These are phyloP conservation scores for Anas platyrhynchos DNA, from an alignment of 2,113 vertebrate species.

Conservation along the genomic window DNA sequence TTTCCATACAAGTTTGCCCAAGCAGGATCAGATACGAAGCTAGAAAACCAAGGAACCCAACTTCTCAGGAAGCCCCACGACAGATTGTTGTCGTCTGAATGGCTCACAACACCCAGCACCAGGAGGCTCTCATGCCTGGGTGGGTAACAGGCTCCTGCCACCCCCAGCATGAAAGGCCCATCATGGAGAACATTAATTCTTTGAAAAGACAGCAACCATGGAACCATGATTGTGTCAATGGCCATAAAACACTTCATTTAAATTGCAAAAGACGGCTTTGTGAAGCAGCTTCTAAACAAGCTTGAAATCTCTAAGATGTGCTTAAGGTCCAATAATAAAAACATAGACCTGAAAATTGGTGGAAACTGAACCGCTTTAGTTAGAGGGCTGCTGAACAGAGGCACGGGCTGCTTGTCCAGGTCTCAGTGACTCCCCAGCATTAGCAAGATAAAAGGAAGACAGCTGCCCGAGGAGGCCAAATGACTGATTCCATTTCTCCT, in stretches of 20 bases:
- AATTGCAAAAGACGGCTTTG: neutral
- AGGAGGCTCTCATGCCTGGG: neutral
- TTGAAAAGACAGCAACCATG: neutral
- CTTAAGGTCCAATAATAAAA: neutral
- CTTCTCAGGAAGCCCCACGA: neutral
- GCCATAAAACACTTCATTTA: neutral
- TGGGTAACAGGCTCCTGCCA: neutral
- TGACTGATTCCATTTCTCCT: neutral
- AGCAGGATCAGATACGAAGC: neutral
- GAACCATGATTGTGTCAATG: neutral
- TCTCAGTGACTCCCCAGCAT: neutral
- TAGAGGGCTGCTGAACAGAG: neutral
- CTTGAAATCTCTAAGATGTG: neutral
- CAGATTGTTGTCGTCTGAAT: neutral
- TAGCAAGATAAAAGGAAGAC: neutral
- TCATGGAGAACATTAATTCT: rapidly evolving
- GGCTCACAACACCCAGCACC: neutral
- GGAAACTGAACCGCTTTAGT: neutral
- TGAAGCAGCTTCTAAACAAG: neutral
- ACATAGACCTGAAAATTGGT: neutral
- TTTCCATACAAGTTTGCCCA: rapidly evolving
- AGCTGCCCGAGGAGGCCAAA: neutral
- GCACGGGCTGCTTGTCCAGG: neutral
- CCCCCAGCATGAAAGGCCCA: neutral
- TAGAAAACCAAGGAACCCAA: neutral